These are phyloP conservation scores for Nephrotoma flavescens DNA, from an alignment of 2,888 invertebrate genomes.

Conservation along the genomic window DNA sequence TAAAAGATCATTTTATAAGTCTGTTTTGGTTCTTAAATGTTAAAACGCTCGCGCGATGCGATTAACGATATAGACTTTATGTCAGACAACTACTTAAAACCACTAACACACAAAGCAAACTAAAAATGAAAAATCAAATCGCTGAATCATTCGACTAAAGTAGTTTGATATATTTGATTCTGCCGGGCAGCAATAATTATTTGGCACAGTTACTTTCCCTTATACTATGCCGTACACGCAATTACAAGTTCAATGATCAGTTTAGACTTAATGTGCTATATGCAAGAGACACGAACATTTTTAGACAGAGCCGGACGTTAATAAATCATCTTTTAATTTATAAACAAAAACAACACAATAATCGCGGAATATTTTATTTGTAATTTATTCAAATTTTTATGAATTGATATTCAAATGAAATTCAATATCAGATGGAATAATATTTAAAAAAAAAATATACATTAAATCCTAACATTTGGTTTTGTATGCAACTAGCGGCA, in stretches of 20 bases:
- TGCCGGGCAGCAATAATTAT: background rate
- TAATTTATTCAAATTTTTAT: background rate
- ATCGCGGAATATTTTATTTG: background rate
- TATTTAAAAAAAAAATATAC: background rate
- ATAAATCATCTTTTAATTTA: background rate
- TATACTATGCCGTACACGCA: background rate
- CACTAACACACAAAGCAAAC: background rate
- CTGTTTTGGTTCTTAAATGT: background rate
- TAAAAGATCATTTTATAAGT: background rate
- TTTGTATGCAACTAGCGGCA: background rate
- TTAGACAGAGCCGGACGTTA: background rate
- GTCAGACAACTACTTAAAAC: background rate
- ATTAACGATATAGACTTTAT: background rate
- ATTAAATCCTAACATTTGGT: no score
- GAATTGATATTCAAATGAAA: background rate
- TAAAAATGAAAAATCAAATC: background rate
- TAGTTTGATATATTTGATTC: background rate
- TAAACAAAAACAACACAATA: background rate
- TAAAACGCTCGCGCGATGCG: background rate
- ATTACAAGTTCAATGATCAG: background rate
- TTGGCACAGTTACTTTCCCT: background rate
- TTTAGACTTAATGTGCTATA: background rate
- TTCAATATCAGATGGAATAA: background rate
- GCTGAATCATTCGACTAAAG: background rate
- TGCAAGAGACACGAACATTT: background rate